phyloP scores from a whole-genome alignment of 2,888 invertebrate species.

The Eubasilissa splendida region DNA sequence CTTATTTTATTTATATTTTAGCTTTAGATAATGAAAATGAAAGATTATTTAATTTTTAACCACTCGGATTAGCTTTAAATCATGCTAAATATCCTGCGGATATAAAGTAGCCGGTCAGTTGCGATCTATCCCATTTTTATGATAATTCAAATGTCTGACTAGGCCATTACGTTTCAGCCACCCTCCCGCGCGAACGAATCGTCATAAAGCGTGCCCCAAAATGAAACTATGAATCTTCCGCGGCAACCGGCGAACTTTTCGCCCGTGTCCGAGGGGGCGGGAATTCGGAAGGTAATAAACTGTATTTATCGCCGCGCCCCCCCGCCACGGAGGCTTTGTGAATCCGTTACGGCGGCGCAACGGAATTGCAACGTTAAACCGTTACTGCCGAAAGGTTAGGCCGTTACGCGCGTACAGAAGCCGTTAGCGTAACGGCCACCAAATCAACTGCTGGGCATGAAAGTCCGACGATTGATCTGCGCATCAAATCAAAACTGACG shows the following conservation, averaged over 20 bases:
- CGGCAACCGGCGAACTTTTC: conserved; percentile 9
- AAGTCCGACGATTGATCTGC: conserved; percentile 7
- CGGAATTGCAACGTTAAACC: conserved; percentile 47
- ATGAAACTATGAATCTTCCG: conserved; percentile 34
- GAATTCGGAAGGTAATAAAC: conserved; percentile 34
- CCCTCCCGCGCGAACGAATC: conserved; percentile 22
- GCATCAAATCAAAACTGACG: not conserved
- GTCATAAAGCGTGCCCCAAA: conserved; percentile 39
- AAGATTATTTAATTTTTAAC: not conserved
- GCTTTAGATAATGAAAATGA: too few species aligned
- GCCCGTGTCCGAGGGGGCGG: conserved; percentile 15
- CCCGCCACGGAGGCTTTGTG: conserved; percentile 39
- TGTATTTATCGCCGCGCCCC: conserved; percentile 40
- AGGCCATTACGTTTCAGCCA: conserved; percentile 26
- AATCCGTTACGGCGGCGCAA: conserved; percentile 35
- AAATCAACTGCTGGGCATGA: conserved; percentile 36
- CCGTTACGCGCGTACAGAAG: conserved; percentile 34
- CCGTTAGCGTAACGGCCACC: conserved; percentile 38
- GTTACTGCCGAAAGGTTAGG: conserved; percentile 43
- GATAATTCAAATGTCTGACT: conserved; percentile 43
- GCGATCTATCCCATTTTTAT: conserved; percentile 9
- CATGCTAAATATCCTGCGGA: not conserved
- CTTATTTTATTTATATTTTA: too few species aligned
- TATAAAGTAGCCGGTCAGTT: not conserved
- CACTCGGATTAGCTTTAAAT: conserved; percentile 5